Base-by-base conservation (phyloP, 2,797 vertebrate genomes). In the Rousettus madagascariensis region DNA sequence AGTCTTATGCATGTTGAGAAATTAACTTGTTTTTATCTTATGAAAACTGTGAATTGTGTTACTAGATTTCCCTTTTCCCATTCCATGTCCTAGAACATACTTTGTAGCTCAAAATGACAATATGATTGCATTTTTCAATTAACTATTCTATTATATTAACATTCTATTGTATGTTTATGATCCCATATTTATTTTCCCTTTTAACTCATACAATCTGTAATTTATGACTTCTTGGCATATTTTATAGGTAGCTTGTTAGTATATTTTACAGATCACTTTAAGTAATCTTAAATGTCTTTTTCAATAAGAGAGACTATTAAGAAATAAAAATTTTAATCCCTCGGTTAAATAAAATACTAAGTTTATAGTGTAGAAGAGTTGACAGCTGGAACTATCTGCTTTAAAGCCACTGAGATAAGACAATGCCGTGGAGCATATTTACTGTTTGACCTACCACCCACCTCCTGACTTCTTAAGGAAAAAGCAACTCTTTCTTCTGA, bases 11-110 rank as follows among this genome's bases (percentile, higher is more conserved):
- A 84, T 33, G 8, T 43, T 72, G 61, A 93, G 22, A 91, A 71
- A 61, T 53, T 59, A 24, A 53, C 55, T 86, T 95, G 3, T 41
- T 87, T 93, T 90, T 71, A 93, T 71, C 72, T 96, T 71, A 41
- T 71, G 53, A 26, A 7, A 80, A 65, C 19, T 57, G 85, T 77
- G 26, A 93, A 53, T 80, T 87, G 24, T 68, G 8, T 57, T 65
- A 80, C 5, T 46, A 57, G 22, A 65, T 65, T 85, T 55, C 38
- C 17, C 33, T 85, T 49, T 74, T 65, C 10, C 3, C 20, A 36
- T 20, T 85, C 4, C 1, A 11, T 86, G 33, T 74, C 10, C 61
- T 4, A 66, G 57, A 38, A 38, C 33, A n/a, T 94, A 93, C 71
- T 65, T 28, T 71, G 19, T 86, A 71, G 19, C 41, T 69, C 49